Conservation (phyloP, 2,888 invertebrate genomes). For the Drosophila kambysellisi region DNA sequence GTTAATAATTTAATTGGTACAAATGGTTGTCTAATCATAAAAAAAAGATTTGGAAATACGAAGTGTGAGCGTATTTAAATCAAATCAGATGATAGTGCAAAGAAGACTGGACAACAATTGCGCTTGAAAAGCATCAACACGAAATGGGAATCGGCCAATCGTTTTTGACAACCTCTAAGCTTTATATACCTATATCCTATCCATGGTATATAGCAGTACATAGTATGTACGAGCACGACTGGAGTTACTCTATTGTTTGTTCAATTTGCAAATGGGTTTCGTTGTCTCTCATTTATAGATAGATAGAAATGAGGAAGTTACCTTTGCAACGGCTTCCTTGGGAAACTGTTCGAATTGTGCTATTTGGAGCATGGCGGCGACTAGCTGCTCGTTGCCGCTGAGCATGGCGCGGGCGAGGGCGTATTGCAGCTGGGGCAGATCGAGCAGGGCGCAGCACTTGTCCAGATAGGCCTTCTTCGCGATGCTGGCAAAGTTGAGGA, state of each 20-base stretch:
- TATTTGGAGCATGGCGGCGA: constrained; percentile 82
- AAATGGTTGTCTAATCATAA: neutral
- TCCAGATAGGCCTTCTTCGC: constrained; percentile 83
- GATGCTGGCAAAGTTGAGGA: constrained; percentile 82
- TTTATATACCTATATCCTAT: neutral
- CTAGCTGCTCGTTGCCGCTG: constrained; percentile 75
- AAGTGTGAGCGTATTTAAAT: too few species aligned
- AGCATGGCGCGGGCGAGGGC: constrained; percentile 82
- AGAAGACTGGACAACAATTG: neutral
- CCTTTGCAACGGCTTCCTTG: constrained; percentile 79
- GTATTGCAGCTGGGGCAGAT: constrained; percentile 81
- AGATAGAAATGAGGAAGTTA: constrained; percentile 33
- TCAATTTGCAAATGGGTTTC: neutral
- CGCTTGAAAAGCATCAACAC: neutral
- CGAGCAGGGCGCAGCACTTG: constrained; percentile 80
- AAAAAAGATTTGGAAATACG: too few species aligned
- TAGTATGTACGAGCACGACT: neutral
- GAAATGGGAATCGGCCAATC: neutral
- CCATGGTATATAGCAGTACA: neutral
- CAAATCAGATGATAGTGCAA: neutral
- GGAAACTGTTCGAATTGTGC: constrained; percentile 83
- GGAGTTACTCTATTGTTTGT: neutral
- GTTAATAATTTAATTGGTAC: neutral
- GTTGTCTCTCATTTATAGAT: neutral
- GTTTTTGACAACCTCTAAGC: neutral